phyloP scores from a whole-genome alignment of 2,797 vertebrate species.

The Anas capensis region DNA sequence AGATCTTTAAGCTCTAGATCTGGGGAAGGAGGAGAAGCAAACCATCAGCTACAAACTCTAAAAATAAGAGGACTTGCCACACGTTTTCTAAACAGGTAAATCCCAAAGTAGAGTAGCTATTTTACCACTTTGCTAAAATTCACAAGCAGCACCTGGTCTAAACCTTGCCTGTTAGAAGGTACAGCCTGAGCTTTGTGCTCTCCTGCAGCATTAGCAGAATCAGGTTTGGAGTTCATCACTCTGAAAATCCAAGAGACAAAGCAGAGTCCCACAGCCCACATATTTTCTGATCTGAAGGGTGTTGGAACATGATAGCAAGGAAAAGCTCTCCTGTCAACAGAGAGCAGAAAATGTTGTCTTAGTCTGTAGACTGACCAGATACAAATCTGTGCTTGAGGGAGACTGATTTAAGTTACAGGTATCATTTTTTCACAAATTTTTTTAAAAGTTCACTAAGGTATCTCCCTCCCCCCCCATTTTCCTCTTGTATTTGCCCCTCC shows the following conservation, averaged over 20 bases:
- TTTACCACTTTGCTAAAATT: not conserved
- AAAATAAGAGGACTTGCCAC: not conserved
- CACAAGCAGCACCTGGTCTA: not conserved
- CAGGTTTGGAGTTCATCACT: not conserved
- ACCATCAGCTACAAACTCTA: not conserved
- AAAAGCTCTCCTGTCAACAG: not conserved
- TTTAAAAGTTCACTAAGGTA: not conserved
- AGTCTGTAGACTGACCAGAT: not conserved
- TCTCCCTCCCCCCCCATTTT: not conserved
- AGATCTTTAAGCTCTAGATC: not conserved
- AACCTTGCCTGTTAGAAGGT: not conserved
- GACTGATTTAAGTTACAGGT: not conserved
- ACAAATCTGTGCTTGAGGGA: not conserved
- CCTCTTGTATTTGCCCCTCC: not conserved
- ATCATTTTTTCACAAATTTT: not conserved
- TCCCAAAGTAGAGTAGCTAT: not conserved
- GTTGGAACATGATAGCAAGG: not conserved
- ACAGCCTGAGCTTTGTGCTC: not conserved
- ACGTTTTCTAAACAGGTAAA: not conserved
- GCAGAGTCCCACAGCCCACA: not conserved
- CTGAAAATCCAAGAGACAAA: not conserved
- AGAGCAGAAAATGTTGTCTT: not conserved
- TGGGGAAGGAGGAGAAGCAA: not conserved
- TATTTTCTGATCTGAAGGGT: not conserved
- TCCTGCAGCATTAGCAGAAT: not conserved